Percentiles rank a stretch among this genome's conserved stretches.
Conservation (phyloP, 2,888 invertebrate species). For the Ophion ventricosus region DNA sequence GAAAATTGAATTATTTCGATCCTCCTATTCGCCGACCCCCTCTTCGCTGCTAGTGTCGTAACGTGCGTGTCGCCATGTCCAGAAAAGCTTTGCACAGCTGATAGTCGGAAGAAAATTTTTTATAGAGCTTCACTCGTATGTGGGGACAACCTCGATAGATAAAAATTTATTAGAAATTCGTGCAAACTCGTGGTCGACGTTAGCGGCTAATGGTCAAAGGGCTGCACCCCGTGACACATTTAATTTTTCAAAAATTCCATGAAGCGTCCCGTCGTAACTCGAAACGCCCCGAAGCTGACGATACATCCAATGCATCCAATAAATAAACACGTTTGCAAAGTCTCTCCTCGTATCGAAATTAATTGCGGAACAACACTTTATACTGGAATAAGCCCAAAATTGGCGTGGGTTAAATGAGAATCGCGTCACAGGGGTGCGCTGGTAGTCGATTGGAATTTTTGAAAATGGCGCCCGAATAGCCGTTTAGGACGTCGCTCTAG, state of each 20-base stretch:
- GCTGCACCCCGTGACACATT: slow-evolving; percentile 11
- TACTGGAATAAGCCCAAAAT: background rate
- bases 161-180: slow-evolving; percentile 27
- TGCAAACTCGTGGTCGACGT: background rate
- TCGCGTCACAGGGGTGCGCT: slow-evolving; percentile 23
- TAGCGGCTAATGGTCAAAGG: slow-evolving; percentile 16
- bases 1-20: slow-evolving; percentile 30
- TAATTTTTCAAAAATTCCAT: slow-evolving; percentile 1
- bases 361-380: background rate
- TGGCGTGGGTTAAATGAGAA: background rate
- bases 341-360: background rate
- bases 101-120: slow-evolving; percentile 12
- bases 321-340: background rate
- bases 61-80: slow-evolving; percentile 47
- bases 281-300: background rate
- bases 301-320: background rate
- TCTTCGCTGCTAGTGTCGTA: slow-evolving; percentile 23
- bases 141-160: slow-evolving; percentile 27
- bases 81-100: slow-evolving; percentile 31
- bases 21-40: slow-evolving; percentile 10
- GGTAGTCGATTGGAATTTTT: slow-evolving; percentile 19
- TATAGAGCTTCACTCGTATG: slow-evolving; percentile 11
- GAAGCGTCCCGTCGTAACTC: background rate
- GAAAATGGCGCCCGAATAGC: slow-evolving; percentile 2
- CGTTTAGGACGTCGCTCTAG: slow-evolving; percentile 20